Evolutionary conservation across 1,140 invertebrate genomes (phyloP).

Genomic region (Frieseomelitta varia): DNA sequence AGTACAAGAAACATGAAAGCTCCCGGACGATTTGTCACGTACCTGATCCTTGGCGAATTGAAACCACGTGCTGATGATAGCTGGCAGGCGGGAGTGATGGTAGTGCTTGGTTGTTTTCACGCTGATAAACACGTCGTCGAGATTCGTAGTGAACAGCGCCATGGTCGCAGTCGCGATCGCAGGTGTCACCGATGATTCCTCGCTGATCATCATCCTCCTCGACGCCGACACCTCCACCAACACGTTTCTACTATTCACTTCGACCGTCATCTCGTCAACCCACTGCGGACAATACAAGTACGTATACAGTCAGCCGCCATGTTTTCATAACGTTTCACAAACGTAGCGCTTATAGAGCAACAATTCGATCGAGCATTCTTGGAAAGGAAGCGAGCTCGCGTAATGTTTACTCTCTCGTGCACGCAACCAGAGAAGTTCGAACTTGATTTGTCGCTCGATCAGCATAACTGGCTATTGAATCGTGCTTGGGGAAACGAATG

Average conservation of each 20-base stretch:
- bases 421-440: slow-evolving; percentile 5
- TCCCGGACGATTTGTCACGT: slow-evolving; percentile 68
- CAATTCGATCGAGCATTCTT: background rate
- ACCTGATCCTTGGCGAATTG: slow-evolving; percentile 95
- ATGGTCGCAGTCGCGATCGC: slow-evolving; percentile 84
- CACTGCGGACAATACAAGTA: slow-evolving; percentile 65
- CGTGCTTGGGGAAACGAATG: background rate
- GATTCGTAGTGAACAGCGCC: slow-evolving; percentile 86
- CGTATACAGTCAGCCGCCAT: too few species aligned
- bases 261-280: slow-evolving; percentile 70
- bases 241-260: slow-evolving; percentile 66
- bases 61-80: slow-evolving; percentile 96
- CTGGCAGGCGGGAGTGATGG: slow-evolving; percentile 91
- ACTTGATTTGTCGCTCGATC: slow-evolving; percentile 7
- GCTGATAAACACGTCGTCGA: slow-evolving; percentile 95
- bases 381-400: background rate
- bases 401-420: background rate
- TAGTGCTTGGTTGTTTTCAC: slow-evolving; percentile 96
- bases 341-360: background rate
- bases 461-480: slow-evolving; percentile 3
- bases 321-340: background rate
- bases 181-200: slow-evolving; percentile 76
- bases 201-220: slow-evolving; percentile 62
- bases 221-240: slow-evolving; percentile 68
- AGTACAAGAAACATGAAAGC: background rate